phyloP scores from a whole-genome alignment of 2,797 vertebrate genomes.

The Miichthys miiuy region DNA sequence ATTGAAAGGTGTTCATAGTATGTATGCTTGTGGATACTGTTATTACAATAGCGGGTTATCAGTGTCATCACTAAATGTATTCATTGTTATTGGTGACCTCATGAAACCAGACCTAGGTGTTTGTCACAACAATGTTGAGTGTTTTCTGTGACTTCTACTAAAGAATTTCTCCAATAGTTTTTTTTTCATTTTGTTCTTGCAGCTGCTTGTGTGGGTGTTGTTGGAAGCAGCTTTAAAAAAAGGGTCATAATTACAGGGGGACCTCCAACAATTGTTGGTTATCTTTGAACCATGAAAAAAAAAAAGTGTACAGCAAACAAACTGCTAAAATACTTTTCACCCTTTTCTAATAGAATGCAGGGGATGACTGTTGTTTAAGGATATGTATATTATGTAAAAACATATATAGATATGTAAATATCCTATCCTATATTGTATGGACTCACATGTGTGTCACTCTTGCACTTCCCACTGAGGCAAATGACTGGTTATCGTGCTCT shows the following conservation, averaged over 20 bases:
- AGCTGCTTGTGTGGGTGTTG: conserved; percentile 32
- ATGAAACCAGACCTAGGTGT: conserved; percentile 1
- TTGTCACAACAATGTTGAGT: background rate
- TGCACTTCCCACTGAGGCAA: too few species aligned
- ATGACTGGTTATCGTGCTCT: background rate
- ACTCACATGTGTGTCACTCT: background rate
- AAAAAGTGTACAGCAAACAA: background rate
- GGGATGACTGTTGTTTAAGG: background rate
- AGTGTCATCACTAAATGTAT: background rate
- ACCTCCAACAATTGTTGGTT: background rate
- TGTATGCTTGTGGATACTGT: background rate
- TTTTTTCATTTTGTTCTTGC: background rate
- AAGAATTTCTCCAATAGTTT: background rate
- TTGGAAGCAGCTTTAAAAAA: conserved; percentile 6
- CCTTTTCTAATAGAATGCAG: background rate
- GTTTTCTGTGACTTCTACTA: background rate
- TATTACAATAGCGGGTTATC: background rate
- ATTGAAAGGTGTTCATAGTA: background rate
- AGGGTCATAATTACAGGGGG: conserved; percentile 12
- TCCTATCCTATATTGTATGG: background rate
- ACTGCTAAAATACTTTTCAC: conserved; percentile 3
- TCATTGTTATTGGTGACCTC: background rate
- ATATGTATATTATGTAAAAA: background rate
- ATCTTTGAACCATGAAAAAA: background rate
- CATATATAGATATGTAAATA: background rate